These are phyloP conservation scores for Falcunculus frontatus DNA, from an alignment of 2,113 vertebrate species.

Conservation along the genomic window DNA sequence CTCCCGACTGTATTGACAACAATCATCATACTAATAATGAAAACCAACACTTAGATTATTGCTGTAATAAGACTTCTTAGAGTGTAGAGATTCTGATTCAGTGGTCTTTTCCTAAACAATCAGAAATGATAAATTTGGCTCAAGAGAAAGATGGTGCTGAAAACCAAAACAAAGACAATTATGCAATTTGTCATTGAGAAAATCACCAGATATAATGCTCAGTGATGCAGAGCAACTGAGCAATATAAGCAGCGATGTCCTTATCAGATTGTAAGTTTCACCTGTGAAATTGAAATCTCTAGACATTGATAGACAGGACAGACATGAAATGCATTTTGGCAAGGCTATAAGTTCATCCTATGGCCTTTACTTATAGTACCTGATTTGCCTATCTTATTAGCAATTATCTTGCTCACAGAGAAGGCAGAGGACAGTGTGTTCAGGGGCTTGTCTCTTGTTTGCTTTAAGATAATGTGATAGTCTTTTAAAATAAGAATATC, in stretches of 20 bases:
- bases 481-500: neutral
- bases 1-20: neutral
- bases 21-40: neutral
- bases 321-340: neutral
- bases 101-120: neutral
- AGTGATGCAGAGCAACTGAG: neutral
- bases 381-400: neutral
- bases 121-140: neutral
- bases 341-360: neutral
- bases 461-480: neutral
- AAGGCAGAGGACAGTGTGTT: neutral
- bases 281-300: slow-evolving; percentile 1
- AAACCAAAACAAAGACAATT: neutral
- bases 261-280: slow-evolving; percentile 24
- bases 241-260: neutral
- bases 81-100: neutral
- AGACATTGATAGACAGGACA: neutral
- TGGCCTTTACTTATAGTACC: neutral
- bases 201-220: neutral
- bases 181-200: neutral
- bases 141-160: neutral
- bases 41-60: neutral
- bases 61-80: neutral
- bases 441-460: neutral
- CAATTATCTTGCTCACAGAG: neutral